These are phyloP conservation scores for Phylloscopus collybita DNA, from an alignment of 2,797 vertebrate genomes.

Conservation along the genomic window DNA sequence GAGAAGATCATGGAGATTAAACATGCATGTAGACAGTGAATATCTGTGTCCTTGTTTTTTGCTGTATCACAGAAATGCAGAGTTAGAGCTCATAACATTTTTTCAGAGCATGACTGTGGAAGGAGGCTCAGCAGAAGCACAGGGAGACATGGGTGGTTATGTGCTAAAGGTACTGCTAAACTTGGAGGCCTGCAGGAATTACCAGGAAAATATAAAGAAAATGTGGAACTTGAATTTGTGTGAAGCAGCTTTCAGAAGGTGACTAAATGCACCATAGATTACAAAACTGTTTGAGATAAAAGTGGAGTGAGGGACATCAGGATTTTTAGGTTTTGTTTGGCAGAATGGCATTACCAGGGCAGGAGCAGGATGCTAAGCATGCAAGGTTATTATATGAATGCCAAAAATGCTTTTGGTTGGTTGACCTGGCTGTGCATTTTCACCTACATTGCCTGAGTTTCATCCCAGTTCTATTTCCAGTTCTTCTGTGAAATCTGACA, in stretches of 20 bases:
- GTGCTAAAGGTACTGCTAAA: background rate
- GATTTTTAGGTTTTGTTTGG: background rate
- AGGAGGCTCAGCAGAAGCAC: background rate
- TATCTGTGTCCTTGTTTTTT: background rate
- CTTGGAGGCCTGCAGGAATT: background rate
- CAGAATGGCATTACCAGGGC: background rate
- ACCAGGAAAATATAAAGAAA: background rate
- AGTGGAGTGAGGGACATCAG: background rate
- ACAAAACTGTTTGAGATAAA: background rate
- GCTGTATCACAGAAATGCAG: background rate
- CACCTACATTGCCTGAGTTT: background rate
- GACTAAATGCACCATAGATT: background rate
- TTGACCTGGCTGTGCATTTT: background rate
- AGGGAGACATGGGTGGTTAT: background rate
- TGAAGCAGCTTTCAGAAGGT: background rate
- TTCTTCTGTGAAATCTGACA: background rate
- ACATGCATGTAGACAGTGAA: fast-evolving
- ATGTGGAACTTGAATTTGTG: background rate
- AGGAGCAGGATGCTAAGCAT: background rate
- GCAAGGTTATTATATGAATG: background rate
- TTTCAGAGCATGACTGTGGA: background rate
- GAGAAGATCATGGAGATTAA: background rate
- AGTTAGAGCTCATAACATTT: background rate
- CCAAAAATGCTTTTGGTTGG: background rate
- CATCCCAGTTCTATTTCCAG: background rate